Conservation (phyloP, 2,797 vertebrate species). For the Dendrocincla fuliginosa region DNA sequence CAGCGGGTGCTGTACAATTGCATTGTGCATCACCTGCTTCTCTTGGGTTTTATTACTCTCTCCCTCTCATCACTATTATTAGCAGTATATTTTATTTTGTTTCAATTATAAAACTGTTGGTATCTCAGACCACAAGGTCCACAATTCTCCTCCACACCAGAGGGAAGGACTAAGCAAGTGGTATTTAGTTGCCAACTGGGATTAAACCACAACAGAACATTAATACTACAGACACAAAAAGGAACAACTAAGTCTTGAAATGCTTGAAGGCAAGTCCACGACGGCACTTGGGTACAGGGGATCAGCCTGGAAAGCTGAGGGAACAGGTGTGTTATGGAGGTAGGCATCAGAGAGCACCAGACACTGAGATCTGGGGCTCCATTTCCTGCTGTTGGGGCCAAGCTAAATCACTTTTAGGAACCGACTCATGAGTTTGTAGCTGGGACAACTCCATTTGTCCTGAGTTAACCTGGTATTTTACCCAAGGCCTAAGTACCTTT, state of each 20-base stretch:
- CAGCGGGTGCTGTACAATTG: background rate
- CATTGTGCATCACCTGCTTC: background rate
- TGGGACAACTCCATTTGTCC: background rate
- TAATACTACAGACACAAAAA: background rate
- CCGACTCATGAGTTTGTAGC: background rate
- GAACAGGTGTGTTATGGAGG: fast-evolving
- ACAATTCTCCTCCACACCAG: background rate
- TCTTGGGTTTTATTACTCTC: background rate
- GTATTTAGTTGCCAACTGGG: background rate
- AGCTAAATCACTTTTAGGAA: background rate
- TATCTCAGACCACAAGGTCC: background rate
- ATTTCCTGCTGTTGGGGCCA: background rate
- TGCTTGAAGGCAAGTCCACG: background rate
- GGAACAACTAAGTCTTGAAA: background rate
- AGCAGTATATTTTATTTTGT: background rate
- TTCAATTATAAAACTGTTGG: background rate
- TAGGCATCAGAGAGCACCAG: background rate
- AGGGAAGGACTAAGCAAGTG: background rate
- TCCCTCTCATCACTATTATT: background rate
- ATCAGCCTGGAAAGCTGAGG: background rate
- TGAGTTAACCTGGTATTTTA: background rate
- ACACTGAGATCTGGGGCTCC: background rate
- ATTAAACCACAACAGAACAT: background rate
- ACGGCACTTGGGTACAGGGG: background rate
- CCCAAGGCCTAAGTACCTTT: background rate